These are phyloP conservation scores for Paedocypris sp. DNA, from an alignment of 2,113 vertebrate genomes.

Conservation along the genomic window DNA sequence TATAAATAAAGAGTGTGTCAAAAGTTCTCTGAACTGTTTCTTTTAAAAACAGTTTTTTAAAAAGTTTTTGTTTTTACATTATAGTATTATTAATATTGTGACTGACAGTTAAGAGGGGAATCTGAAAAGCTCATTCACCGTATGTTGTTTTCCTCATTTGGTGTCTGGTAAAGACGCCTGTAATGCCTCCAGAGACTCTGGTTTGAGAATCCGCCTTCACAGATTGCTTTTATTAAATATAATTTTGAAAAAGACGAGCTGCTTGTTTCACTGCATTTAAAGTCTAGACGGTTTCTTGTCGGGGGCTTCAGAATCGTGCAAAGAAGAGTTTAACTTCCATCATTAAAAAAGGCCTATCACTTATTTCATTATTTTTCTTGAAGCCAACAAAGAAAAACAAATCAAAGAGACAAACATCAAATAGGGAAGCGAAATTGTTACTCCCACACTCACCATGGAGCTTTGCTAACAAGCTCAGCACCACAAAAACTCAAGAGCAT, in stretches of 20 bases:
- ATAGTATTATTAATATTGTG: neutral
- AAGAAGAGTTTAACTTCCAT: slow-evolving; percentile 37
- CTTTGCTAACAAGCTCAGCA: slow-evolving; percentile 54
- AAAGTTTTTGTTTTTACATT: neutral
- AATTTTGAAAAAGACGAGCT: neutral
- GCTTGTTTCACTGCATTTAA: slow-evolving; percentile 16
- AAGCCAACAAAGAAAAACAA: slow-evolving; percentile 50
- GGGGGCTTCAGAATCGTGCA: slow-evolving; percentile 2
- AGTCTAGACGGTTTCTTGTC: neutral
- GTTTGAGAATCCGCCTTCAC: neutral
- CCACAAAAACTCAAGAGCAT: slow-evolving; percentile 23
- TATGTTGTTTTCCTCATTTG: neutral
- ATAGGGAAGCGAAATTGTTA: slow-evolving; percentile 42
- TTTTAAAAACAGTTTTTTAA: neutral
- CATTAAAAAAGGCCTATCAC: slow-evolving; percentile 39
- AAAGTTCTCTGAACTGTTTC: neutral
- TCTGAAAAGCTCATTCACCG: neutral
- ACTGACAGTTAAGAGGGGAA: neutral
- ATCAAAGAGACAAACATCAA: slow-evolving; percentile 60
- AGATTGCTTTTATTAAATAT: neutral
- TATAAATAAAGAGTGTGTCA: no score
- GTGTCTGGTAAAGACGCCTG: neutral
- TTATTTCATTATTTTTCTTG: slow-evolving; percentile 49
- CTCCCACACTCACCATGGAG: slow-evolving; percentile 42
- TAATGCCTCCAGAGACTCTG: slow-evolving; percentile 1